Base-by-base conservation (phyloP, 1,140 invertebrate species). In the Pomacea maculata region DNA sequence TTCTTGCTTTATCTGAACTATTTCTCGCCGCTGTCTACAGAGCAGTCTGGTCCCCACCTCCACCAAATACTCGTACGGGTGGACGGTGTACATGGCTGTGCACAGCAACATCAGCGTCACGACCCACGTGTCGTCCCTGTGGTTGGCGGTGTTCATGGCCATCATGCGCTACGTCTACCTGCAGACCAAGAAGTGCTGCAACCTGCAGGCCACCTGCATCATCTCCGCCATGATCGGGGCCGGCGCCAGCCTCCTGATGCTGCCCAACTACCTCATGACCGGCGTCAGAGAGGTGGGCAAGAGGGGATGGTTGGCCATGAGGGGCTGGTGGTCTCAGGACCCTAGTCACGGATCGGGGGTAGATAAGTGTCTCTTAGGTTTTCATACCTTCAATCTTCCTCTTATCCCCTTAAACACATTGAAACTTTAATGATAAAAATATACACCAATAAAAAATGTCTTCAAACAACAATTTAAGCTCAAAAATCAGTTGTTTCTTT, bases 71-170 rank as follows among this genome's bases (percentile, higher is more conserved):
- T 77, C 68, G 4, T 76, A 77, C 75, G 80, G 65, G 29, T 86
- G 86, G 85, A 85, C 81, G 45, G 15, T 64, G 34, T 86, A 82
- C 78, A 68, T 83, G 68, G 75, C 80, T 15, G 55, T 83, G 14
- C 87, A 87, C 82, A 83, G 81, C 79, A 86, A 96, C 83, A 97
- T 97, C 88, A 91, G 92, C 1, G 88, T 92, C 94, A 95, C 96
- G 1, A 93, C 95, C 88, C 97, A 98, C 90, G 97, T 96, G 1
- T 96, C 97, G 70, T 96, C 96, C 0, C 97, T 97, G 76, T 97
- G 95, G 94, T 89, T 98, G 83, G 97, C 97, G 0, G 95, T 98
- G 0, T 95, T 95, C 8, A 90, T 98, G 73, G 97, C 97, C 0
- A 94, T 98, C 6, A 75, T 80, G 12, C 75, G 82, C 15, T 95